Evolutionary conservation across 2,888 invertebrate genomes (phyloP), one percentile per base, ranked within the genome.

Genomic region (Liopterus haemorrhoidalis): DNA sequence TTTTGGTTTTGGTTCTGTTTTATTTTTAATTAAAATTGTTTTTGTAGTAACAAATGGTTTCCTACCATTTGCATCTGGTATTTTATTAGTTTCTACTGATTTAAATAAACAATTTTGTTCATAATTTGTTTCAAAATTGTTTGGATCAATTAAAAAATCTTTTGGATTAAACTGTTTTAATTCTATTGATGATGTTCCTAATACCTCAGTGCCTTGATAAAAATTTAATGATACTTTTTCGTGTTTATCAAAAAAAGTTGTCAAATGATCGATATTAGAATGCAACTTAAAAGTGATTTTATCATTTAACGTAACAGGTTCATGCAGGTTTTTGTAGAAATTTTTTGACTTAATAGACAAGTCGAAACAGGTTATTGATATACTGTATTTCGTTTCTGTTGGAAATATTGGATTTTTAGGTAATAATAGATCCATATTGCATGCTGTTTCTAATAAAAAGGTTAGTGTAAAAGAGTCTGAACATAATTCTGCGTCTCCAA

Each of bases 341-440:
- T 62, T 59, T 49, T 65, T 65, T 1, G 67, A 65, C 50, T 63
- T 64, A 3, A 68, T 60, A 0, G 56, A 58, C 12, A 66, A 59
- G 0, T 65, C 67, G 36, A 68, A 62, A 9, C 68, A 57, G 36
- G 56, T 59, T 27, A 68, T 61, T 0, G 58, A 53, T 28, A 68
- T 53, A 45, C 54, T 63, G 39, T 60, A 66, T 36, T 60, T 61
- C 38, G 60, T 59, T 12, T 54, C 54, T 14, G 49, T 59, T 32
- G 57, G 54, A 39, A 67, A 66, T 2, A 67, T 64, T 12, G 65
- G 36, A 4, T 58, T 57, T 53, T 65, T 63, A 9, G 66, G 65
- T 3, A 68, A 52, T 2, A 80, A 60, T 55, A 72, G 51, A 50
- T 79, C 74, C 24, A 81, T 56, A 59, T 81, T 78, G 44, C 71